Base-by-base conservation (phyloP, 1,140 invertebrate genomes). In the Zophobas morio region DNA sequence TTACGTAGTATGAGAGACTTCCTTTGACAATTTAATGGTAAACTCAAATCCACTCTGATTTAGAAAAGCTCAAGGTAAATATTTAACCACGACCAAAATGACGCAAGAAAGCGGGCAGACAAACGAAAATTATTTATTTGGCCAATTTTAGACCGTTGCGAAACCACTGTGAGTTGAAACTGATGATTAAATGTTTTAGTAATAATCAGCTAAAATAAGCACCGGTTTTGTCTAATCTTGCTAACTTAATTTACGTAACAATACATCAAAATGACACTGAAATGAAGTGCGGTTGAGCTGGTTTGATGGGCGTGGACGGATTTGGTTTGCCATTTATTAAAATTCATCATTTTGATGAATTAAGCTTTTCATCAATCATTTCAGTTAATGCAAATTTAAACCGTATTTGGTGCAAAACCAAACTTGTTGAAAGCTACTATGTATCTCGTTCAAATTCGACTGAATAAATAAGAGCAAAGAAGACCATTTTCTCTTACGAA, bases 1-100 rank as follows among this genome's bases (percentile, higher is more conserved):
- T 20, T 20, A 54, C 32, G 51, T 54, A 33, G 51, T 4, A 54
- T 20, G 20, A 54, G 20, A 54, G 35, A 51, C 1, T 51, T 51
- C 8, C 8, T 51, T 1, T 51, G 56, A 60, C 56, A 60, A 8
- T 60, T 60, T 60, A 60, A 60, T 60, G 56, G 4, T 32, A 39
- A 60, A 66, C 40, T 42, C 60, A n/a, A 36, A 42, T 66, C 32
- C 49, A 51, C 2, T 51, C 20, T 51, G 20, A 20, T 6, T 66
- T 20, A 20, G 20, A 20, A 42, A 37, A 66, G 37, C 5, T 35
- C 1, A 37, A 20, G 42, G 37, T 42, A 46, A 66, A 66, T 40
- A 40, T 40, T 57, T 39, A 66, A 40, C 60, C 2, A 40, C 34
- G 37, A 66, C 39, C 36, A 20, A 42, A 66, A 42, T 32, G 60